A percentile compares a stretch with the other conserved stretches of the same genome.
These are phyloP conservation scores for Anisognathus igniventris DNA, from an alignment of 2,797 vertebrate species.

Conservation along the genomic window DNA sequence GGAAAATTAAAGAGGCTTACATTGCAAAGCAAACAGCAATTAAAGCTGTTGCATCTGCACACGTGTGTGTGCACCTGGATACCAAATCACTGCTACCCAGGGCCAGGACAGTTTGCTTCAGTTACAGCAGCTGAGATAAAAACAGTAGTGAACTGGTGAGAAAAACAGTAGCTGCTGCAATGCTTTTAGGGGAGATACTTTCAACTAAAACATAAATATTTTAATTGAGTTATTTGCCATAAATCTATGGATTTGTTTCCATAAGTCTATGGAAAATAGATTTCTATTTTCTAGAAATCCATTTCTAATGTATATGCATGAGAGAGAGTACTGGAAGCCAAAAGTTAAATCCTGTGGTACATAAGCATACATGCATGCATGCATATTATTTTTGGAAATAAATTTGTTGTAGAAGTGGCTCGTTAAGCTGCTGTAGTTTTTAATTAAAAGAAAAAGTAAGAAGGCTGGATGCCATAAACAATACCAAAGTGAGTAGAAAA, in stretches of 20 bases:
- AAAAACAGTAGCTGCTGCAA: not conserved
- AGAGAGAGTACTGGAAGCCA: not conserved
- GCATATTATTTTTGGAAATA: not conserved
- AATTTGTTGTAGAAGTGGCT: not conserved
- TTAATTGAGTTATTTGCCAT: not conserved
- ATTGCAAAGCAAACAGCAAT: constrained; percentile 48
- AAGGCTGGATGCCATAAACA: not conserved
- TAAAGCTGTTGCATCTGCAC: constrained; percentile 26
- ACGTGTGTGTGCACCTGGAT: constrained; percentile 30
- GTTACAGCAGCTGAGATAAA: not conserved
- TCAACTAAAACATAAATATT: not conserved
- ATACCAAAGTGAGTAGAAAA: not conserved
- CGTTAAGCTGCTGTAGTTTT: not conserved
- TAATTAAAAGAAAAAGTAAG: constrained; percentile 25
- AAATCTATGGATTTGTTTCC: not conserved
- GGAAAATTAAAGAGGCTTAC: constrained; percentile 40
- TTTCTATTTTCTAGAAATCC: not conserved
- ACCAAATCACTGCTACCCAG: not conserved
- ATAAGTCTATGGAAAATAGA: not conserved
- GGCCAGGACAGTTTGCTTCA: not conserved
- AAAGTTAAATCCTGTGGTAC: not conserved
- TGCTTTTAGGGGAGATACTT: not conserved
- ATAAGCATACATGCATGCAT: not conserved
- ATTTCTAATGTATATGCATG: not conserved
- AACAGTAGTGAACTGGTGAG: not conserved